Percentiles rank a stretch among this genome's conserved stretches.
Conservation (phyloP, 2,797 vertebrate genomes). For the Smutsia temminckii region DNA sequence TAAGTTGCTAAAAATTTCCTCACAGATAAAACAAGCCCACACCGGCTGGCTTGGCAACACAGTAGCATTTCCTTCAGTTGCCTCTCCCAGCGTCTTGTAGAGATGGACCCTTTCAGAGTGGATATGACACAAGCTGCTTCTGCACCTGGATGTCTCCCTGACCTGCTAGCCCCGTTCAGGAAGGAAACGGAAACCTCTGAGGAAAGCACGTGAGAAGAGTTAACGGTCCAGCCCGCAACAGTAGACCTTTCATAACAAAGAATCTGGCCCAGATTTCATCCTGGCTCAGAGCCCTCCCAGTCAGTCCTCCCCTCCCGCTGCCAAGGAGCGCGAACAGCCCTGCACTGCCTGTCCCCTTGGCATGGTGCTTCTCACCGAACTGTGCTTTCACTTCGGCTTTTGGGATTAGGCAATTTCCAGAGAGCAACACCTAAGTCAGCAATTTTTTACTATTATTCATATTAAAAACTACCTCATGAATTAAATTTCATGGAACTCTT, state of each 20-base stretch:
- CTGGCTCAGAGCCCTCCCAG: neutral
- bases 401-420: neutral
- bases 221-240: slow-evolving; percentile 51
- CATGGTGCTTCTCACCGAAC: neutral
- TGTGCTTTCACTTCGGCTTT: slow-evolving; percentile 12
- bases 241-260: slow-evolving; percentile 57
- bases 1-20: neutral
- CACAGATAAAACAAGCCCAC: neutral
- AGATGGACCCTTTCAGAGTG: slow-evolving; percentile 65
- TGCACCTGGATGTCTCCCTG: slow-evolving; percentile 81
- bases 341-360: slow-evolving; percentile 16
- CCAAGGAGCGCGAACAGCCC: neutral
- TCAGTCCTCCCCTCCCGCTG: neutral
- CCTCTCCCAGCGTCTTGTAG: slow-evolving; percentile 39
- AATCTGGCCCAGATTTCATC: neutral
- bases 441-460: neutral
- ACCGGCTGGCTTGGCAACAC: neutral
- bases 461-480: slow-evolving; percentile 20
- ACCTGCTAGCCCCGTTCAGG: slow-evolving; percentile 84
- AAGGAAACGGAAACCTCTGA: slow-evolving; percentile 88
- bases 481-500: neutral
- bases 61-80: slow-evolving; percentile 50
- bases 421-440: neutral
- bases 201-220: slow-evolving; percentile 86
- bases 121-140: slow-evolving; percentile 81